Conservation (phyloP, 2,888 invertebrate genomes). For the Acrocera orbiculus region DNA sequence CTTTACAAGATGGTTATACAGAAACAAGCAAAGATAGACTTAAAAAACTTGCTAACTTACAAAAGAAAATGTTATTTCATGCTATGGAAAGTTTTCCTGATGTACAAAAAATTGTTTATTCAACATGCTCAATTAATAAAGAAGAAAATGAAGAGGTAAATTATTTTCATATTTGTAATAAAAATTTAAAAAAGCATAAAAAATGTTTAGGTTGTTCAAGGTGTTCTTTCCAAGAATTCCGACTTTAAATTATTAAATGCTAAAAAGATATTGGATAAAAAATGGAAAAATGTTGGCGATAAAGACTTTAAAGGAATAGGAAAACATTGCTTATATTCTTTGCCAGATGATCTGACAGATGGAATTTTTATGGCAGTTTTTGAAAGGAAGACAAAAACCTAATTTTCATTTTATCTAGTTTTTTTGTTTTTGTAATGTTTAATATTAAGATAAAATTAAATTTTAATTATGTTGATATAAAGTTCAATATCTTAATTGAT, state of each 20-base stretch:
- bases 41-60: constrained; percentile 52
- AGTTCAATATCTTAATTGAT: no score
- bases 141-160: constrained; percentile 84
- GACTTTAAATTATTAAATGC: constrained; percentile 46
- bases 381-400: no score
- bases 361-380: constrained; percentile 94
- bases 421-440: no score
- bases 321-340: constrained; percentile 59
- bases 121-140: constrained; percentile 80
- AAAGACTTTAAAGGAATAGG: constrained; percentile 47
- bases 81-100: constrained; percentile 70
- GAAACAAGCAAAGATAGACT: constrained; percentile 37
- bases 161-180: background rate
- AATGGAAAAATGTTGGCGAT: constrained; percentile 53
- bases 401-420: no score
- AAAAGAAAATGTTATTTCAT: constrained; percentile 67
- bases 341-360: constrained; percentile 66
- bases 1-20: constrained; percentile 33
- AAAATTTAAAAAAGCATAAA: constrained; percentile 47
- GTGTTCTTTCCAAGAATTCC: constrained; percentile 21
- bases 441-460: no score
- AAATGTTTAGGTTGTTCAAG: constrained; percentile 43
- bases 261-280: constrained; percentile 39
- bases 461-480: no score
- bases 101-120: constrained; percentile 78